A percentile compares a stretch with the other conserved stretches of the same genome.
Evolutionary conservation across 1,140 invertebrate genomes (phyloP).

Genomic region (Drosophila equinoxialis): DNA sequence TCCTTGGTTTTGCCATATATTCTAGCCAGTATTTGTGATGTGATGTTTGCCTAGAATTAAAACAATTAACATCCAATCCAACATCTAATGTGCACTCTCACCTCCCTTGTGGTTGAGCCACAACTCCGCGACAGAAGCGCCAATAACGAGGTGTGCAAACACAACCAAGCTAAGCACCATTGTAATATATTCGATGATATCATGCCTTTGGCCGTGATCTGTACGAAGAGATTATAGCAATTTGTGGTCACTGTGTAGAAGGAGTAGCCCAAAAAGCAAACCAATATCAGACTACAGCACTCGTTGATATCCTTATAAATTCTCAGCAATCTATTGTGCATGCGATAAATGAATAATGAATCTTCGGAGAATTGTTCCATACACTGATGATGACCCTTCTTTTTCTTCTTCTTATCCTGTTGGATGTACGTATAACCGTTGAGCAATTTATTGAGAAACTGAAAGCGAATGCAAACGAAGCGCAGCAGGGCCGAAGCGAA

Average conservation of each 20-base stretch:
- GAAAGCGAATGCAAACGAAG: conserved; percentile 68
- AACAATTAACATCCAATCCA: conserved; percentile 4
- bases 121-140: conserved; percentile 66
- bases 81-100: conserved; percentile 30
- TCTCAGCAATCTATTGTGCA: conserved; percentile 74
- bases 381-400: conserved; percentile 15
- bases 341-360: conserved; percentile 74
- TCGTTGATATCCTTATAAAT: conserved; percentile 77
- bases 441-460: conserved; percentile 65
- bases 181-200: conserved; percentile 69
- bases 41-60: conserved; percentile 68
- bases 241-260: conserved; percentile 82
- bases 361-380: conserved; percentile 75
- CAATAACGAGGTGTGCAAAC: conserved; percentile 63
- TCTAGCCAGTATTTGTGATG: conserved; percentile 71
- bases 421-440: conserved; percentile 66
- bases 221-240: conserved; percentile 78
- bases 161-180: conserved; percentile 69
- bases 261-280: conserved; percentile 76
- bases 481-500: conserved; percentile 66
- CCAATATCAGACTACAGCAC: conserved; percentile 74
- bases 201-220: conserved; percentile 68
- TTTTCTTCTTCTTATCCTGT: conserved; percentile 40
- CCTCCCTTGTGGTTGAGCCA: conserved; percentile 70
- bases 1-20: conserved; percentile 75